Evolutionary conservation across 1,140 invertebrate species (phyloP), one percentile per base, ranked within the genome.

Genomic region (Drosophila watanabei): DNA sequence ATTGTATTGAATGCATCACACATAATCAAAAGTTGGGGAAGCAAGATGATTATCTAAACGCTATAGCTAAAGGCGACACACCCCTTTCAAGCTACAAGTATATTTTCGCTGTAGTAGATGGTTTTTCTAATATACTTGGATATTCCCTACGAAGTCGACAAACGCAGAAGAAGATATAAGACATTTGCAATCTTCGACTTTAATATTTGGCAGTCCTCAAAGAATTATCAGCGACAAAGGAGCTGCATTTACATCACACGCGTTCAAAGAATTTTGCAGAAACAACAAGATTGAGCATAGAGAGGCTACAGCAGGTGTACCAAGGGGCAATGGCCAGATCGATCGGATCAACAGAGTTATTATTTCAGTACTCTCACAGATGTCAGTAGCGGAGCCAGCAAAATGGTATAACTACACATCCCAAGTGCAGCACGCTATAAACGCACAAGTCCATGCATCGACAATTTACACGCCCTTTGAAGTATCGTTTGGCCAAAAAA

Each of bases 371-470:
- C 24, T 24, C 9, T 33, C 9, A 1, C 2, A 33, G 33, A 33
- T 33, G 35, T 14, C 35, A 37, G 13, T 13, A 37, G 35, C 35
- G 11, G 39, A 41, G n/a, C 39, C 16, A 41, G 39, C 7, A 41
- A 41, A 41, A 16, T n/a, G 16, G 39, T 41, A 41, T 41, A 41
- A 41, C 6, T 41, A 41, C 39, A 33, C 18, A 18, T 46, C 45
- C n/a, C 45, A 46, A 46, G 45, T 54, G n/a, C 16, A 52, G 30
- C n/a, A 45, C n/a, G 41, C n/a, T 18, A 18, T 18, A 46, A 46
- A 46, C n/a, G 30, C 30, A 54, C n/a, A 54, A 18, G 16, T 54
- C 5, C n/a, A 54, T 9, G 30, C 30, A 16, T 24, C 45, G 9
- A 46, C 18, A 24, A 46, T 9, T 11, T 46, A 24, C 24, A 14